Evolutionary conservation across 2,888 invertebrate species (phyloP), one percentile per base, ranked within the genome.

Genomic region (Nymphalis urticae): DNA sequence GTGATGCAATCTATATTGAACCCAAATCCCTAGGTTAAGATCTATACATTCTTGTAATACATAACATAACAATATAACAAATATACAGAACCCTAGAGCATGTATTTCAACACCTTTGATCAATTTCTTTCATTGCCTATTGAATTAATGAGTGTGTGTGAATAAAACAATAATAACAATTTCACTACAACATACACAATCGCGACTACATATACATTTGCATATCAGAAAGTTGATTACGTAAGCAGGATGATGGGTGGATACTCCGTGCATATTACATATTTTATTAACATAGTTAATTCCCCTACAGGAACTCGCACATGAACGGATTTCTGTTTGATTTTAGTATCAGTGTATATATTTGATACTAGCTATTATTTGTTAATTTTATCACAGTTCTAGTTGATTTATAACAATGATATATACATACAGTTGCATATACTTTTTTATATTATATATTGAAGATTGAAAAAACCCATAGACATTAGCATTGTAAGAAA

Each of bases 271-370:
- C 19, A n/a, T 21, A 42, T 10, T 58, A 27, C 6, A 59, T 60
- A 10, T n/a, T 21, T 21, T 21, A 42, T 60, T 60, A 42, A 66
- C 50, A 27, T 27, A 60, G 17, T n/a, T 42, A 60, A 51, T 60
- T 60, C 51, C 53, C 60, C 65, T 27, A 66, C 60, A 60, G 65
- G 65, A 53, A 51, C 51, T 66, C 51, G 48, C 54, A 56, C 10
- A 56, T 56, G 50, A 32, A 56, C 2, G 27, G 54, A 56, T 32
- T 56, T 32, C 17, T 56, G 17, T 54, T 1, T 27, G 16, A 54
- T 42, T 42, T 42, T 42, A 42, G 42, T 42, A 42, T 42, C 42
- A 42, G 42, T 42, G 42, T 13, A 13, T 13, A 42, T 42, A 42
- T 42, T 42, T 13, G 10, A 10, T 42, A 42, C 42, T 42, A 13